Conservation (phyloP, 2,888 invertebrate species). For the Ecdyonurus torrentis region DNA sequence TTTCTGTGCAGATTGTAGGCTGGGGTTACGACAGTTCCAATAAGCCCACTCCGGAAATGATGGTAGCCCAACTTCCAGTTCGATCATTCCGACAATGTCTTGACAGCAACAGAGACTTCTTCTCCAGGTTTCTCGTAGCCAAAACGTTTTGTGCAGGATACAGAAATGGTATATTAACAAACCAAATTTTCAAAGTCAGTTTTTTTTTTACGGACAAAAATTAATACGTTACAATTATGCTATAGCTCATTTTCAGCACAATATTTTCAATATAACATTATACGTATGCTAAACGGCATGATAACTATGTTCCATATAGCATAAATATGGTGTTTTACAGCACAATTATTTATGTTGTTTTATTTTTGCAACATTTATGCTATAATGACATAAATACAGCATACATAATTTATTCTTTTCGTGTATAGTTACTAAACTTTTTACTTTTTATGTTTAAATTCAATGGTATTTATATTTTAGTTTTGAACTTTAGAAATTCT, state of each 20-base stretch:
- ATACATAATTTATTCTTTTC: background rate
- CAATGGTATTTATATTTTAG: too few species aligned
- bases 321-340: too few species aligned
- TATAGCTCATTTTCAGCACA: too few species aligned
- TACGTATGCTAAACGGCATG: background rate
- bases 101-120: slow-evolving; percentile 41
- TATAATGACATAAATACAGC: too few species aligned
- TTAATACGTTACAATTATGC: too few species aligned
- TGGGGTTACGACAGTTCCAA: slow-evolving; percentile 41
- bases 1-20: slow-evolving; percentile 28
- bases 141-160: slow-evolving; percentile 35
- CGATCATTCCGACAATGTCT: slow-evolving; percentile 41
- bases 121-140: slow-evolving; percentile 34
- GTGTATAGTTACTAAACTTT: background rate
- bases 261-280: too few species aligned
- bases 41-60: slow-evolving; percentile 37
- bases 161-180: slow-evolving; percentile 24
- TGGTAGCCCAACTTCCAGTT: slow-evolving; percentile 40
- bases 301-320: background rate
- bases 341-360: too few species aligned
- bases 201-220: background rate
- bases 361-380: too few species aligned
- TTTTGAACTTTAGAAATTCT: too few species aligned
- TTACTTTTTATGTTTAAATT: too few species aligned
- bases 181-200: background rate